Evolutionary conservation across 1,140 invertebrate species (phyloP).

Genomic region (Probaryconus sp.): DNA sequence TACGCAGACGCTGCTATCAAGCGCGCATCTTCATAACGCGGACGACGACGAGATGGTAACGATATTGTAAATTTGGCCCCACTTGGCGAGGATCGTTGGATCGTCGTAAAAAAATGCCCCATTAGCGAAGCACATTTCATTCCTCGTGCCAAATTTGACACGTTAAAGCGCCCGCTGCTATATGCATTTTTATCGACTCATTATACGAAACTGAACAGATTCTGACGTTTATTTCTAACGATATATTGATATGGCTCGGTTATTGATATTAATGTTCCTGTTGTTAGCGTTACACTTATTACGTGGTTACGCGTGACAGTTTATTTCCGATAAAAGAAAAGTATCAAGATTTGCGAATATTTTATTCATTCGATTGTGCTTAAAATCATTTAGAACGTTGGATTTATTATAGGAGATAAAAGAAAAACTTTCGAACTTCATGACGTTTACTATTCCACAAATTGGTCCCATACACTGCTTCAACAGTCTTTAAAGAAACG

Average conservation of each 20-base stretch:
- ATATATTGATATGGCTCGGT: background rate
- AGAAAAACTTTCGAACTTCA: no score
- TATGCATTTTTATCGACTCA: slow-evolving; percentile 35
- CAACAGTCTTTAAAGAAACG: slow-evolving; percentile 11
- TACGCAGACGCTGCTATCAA: slow-evolving; percentile 8
- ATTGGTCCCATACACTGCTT: slow-evolving; percentile 13
- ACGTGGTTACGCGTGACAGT: no score
- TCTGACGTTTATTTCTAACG: background rate
- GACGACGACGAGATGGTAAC: slow-evolving; percentile 16
- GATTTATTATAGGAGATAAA: no score
- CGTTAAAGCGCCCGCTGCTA: slow-evolving; percentile 2
- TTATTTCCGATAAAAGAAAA: no score
- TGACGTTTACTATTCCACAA: slow-evolving; percentile 6
- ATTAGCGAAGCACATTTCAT: background rate
- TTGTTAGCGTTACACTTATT: no score
- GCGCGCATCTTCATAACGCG: background rate
- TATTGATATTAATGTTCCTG: no score
- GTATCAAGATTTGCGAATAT: no score
- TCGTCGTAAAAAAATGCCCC: no score
- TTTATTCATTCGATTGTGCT: no score
- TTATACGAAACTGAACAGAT: background rate
- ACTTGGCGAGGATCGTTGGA: background rate
- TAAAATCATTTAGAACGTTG: no score
- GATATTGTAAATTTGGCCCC: slow-evolving; percentile 32
- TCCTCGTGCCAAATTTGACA: slow-evolving; percentile 23